Evolutionary conservation across 2,888 invertebrate species (phyloP), one percentile per base, ranked within the genome.

Genomic region (Drosophila limbata): DNA sequence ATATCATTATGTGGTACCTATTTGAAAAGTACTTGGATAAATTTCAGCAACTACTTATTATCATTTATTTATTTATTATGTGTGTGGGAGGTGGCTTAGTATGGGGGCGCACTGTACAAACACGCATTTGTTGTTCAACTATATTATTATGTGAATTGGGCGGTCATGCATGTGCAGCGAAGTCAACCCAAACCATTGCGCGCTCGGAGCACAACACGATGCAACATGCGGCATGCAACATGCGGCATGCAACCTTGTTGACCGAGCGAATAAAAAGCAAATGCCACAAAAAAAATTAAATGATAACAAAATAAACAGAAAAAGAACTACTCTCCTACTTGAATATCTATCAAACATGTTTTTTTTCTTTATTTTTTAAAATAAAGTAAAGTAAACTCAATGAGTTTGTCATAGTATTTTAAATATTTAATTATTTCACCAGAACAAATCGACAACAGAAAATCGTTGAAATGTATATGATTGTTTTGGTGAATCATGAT

Each of bases 111-210:
- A 37, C 15, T 57, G 39, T 28, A 17, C 57, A 55, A 47, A 62
- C 45, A 45, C 13, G 19, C 56, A 2, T 11, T 31, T 62, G 62
- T 47, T 62, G 28, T 39, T 31, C 62, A 47, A 55, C 53, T 17
- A 17, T 60, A 51, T 50, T 50, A 42, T 50, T 50, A 48, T 60
- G 42, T 59, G 39, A 59, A 50, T 44, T 56, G 45, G 17, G 42
- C 42, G 37, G 28, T 44, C 59, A 40, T 48, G 57, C 57, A 47
- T 28, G 3, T 28, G 39, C 57, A 39, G 42, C 50, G 21, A 63
- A 55, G 39, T 37, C 39, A 59, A 59, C 48, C 17, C 39, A 48
- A 25, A 10, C 57, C 25, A 5, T 37, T 37, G 4, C n/a, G 25
- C 39, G 31, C 21, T 44, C 37, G n/a, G 39, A 31, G 6, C 37